Base-by-base conservation (phyloP, 2,888 invertebrate genomes). In the Torymus tubicola region DNA sequence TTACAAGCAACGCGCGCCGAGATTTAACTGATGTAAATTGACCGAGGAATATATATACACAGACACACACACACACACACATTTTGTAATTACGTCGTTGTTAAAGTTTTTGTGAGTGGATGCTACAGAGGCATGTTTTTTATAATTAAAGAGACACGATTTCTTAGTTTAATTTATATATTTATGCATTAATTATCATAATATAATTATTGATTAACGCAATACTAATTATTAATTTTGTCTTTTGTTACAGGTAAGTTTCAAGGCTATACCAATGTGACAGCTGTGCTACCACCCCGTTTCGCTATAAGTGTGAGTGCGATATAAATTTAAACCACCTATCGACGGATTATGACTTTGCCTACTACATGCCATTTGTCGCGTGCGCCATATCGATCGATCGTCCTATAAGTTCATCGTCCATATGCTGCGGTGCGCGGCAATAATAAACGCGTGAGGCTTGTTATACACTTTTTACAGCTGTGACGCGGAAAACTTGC, bases 171-270 rank as follows among this genome's bases (percentile, higher is more conserved):
- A 8, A 42, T 42, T 42, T 42, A 8, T 42, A 31, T 31, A 8
- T 8, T 8, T 42, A 42, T 8, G 10, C 8, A 8, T 42, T 42
- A 8, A 42, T 42, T 42, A 42, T 42, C 10, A 42, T 8, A 42
- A 42, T 42, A 31, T 31, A 31, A 31, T 31, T 8, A 42, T 42
- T 42, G 8, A 8, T 42, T 1, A 42, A 42, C 8, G 0, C 42
- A 42, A 8, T 42, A 42, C 42, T 42, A 42, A 42, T 42, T 42
- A 42, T 42, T 13, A 65, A n/a, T 42, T 61, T 64, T 50, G 50
- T n/a, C 63, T 79, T 79, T 16, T 73, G 79, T 79, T 73, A 5
- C 69, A 79, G 79, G 79, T 79, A 74, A 79, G 78, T 73, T 42
- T 42, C 42, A 42, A 42, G 42, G 42, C 42, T 5, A 42, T 8